These are phyloP conservation scores for Colius striatus DNA, from an alignment of 2,113 vertebrate genomes.

Conservation along the genomic window DNA sequence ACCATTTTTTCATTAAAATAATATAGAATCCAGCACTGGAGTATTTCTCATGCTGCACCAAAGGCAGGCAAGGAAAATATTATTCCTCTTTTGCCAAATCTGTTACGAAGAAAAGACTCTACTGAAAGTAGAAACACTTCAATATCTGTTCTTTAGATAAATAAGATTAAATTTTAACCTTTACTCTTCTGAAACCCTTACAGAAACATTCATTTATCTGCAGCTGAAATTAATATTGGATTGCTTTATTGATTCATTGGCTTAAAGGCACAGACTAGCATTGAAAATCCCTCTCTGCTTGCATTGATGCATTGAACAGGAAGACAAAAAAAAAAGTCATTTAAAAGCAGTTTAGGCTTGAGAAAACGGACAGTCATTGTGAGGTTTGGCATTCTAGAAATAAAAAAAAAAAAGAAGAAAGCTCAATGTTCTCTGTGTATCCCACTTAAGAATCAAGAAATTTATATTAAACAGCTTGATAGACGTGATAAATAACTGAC, in stretches of 20 bases:
- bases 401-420: not conserved
- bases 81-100: not conserved
- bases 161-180: constrained; percentile 39
- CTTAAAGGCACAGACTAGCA: not conserved
- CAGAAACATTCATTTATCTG: constrained; percentile 8
- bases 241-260: constrained; percentile 34
- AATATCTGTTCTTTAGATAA: constrained; percentile 22
- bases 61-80: constrained; percentile 20
- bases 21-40: not conserved
- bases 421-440: not conserved
- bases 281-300: not conserved
- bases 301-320: not conserved
- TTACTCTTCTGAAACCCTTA: constrained; percentile 9
- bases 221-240: constrained; percentile 35
- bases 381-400: not conserved
- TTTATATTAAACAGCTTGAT: not conserved
- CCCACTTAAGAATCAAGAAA: not conserved
- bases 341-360: constrained; percentile 7
- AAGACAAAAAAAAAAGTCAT: not conserved
- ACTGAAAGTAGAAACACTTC: constrained; percentile 10
- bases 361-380: not conserved
- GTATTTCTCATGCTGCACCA: constrained; percentile 1
- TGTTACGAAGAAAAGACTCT: constrained; percentile 13
- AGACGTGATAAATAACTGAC: not conserved
- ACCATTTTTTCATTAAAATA: constrained; percentile 27